Conservation (phyloP, 2,113 vertebrate genomes). For the Nyctereutes procyonoides region DNA sequence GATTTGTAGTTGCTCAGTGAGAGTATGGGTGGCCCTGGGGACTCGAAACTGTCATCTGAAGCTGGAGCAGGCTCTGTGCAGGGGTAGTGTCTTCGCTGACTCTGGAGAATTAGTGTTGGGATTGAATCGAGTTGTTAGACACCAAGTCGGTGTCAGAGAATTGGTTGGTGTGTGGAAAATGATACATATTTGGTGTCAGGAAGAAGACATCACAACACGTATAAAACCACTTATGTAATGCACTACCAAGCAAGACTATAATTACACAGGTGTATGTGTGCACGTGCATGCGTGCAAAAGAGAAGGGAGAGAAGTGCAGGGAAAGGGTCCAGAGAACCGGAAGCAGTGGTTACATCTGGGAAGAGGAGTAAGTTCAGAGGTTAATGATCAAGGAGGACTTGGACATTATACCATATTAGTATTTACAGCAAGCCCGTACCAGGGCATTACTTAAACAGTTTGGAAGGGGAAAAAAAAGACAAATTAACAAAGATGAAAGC, state of each 20-base stretch:
- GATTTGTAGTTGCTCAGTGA: accelerated
- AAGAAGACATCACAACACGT: not conserved
- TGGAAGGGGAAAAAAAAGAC: not conserved
- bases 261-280: not conserved
- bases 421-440: not conserved
- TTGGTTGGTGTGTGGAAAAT: not conserved
- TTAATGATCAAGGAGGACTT: not conserved
- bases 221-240: not conserved
- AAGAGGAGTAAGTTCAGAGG: not conserved
- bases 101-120: not conserved
- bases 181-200: not conserved
- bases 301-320: not conserved
- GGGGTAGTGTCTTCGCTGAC: not conserved
- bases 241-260: not conserved
- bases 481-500: not conserved
- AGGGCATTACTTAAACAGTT: accelerated
- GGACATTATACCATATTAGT: too few relatives aligned
- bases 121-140: not conserved
- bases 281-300: too few relatives aligned
- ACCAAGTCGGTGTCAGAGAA: not conserved
- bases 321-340: not conserved
- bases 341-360: accelerated
- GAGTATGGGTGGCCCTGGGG: not conserved
- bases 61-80: not conserved
- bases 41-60: not conserved